Conservation (phyloP, 37 sponge, comb jelly and placozoan genomes). For the Agelas oroides region DNA sequence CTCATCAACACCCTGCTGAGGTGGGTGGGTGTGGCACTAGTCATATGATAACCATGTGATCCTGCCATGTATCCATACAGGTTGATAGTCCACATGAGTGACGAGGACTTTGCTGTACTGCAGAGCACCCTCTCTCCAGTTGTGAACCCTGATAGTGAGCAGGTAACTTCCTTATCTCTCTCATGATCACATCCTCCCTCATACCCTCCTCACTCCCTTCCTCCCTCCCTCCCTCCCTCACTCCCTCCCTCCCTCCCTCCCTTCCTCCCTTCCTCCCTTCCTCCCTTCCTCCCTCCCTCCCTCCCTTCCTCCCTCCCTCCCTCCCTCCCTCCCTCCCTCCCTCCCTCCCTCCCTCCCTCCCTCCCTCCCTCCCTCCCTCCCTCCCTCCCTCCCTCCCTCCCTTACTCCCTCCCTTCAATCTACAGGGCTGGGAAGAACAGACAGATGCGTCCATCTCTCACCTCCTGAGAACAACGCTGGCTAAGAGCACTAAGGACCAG, state of each 20-base stretch:
- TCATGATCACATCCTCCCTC: neutral
- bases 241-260: neutral
- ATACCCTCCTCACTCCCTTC: neutral
- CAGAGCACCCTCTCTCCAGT: constrained; percentile 11
- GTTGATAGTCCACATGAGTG: constrained; percentile 19
- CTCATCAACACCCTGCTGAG: constrained; percentile 74
- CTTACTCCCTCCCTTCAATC: neutral
- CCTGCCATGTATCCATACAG: neutral
- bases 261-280: neutral
- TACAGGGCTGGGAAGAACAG: constrained; percentile 84
- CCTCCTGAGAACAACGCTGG: constrained; percentile 75
- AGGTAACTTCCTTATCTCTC: neutral
- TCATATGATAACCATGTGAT: too few species aligned
- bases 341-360: neutral
- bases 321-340: neutral
- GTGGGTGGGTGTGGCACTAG: constrained; percentile 19
- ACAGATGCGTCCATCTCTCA: constrained; percentile 74
- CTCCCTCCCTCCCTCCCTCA: neutral
- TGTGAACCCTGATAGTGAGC: neutral
- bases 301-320: neutral
- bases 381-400: neutral
- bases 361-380: too few species aligned
- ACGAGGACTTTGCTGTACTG: constrained; percentile 36
- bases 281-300: neutral
- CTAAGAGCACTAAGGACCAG: constrained; percentile 81